Evolutionary conservation across 2,888 invertebrate species (phyloP).

Genomic region (Polymixis flavicincta): DNA sequence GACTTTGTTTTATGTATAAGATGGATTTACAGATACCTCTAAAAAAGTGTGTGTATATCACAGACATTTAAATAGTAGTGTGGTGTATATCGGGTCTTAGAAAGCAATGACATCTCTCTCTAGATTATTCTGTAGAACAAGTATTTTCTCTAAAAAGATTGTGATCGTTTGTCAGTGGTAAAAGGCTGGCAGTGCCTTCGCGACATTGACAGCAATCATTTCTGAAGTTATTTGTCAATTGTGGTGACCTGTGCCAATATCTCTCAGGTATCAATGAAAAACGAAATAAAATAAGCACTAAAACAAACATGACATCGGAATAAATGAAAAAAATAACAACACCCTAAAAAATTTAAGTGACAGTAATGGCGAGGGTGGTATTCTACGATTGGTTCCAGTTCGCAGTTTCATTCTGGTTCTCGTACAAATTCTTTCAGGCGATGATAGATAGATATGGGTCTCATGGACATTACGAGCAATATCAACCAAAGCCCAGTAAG

Average conservation of each 20-base stretch:
- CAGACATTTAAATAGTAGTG: too few relatives aligned
- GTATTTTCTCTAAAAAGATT: neutral
- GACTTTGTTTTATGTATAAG: too few relatives aligned
- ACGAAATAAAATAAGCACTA: neutral
- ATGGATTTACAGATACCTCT: too few relatives aligned
- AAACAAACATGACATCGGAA: slow-evolving; percentile 2
- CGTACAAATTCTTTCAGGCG: slow-evolving; percentile 38
- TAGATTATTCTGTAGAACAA: neutral
- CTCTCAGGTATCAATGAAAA: neutral
- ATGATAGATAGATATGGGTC: neutral
- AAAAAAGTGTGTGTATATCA: neutral
- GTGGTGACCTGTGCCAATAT: neutral
- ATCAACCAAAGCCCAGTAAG: neutral
- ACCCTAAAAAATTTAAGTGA: neutral
- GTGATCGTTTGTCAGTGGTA: neutral
- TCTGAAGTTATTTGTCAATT: neutral
- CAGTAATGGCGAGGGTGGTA: neutral
- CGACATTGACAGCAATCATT: slow-evolving; percentile 14
- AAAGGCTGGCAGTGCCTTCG: neutral
- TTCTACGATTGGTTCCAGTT: slow-evolving; percentile 13
- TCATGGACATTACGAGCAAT: neutral
- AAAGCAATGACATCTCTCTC: neutral
- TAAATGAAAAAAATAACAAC: neutral
- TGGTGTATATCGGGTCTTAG: neutral
- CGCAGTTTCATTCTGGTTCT: slow-evolving; percentile 24